Evolutionary conservation across 2,113 vertebrate species (phyloP).

Genomic region (Microcebus murinus): DNA sequence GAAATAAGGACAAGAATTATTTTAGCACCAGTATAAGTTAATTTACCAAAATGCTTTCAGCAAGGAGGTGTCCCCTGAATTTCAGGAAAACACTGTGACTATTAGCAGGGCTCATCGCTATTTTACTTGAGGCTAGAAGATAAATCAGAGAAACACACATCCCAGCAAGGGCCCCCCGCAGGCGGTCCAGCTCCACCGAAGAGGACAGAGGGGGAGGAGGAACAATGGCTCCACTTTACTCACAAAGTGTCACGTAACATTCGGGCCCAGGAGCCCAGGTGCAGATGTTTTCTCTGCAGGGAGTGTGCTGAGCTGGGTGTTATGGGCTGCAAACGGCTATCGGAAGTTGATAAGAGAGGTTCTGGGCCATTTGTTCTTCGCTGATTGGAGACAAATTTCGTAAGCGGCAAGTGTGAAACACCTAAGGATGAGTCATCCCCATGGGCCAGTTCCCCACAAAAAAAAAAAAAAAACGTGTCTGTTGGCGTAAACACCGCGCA

Average conservation of each 20-base stretch:
- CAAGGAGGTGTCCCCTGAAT: not conserved
- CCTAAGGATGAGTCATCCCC: conserved; percentile 40
- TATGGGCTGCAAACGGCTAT: conserved; percentile 50
- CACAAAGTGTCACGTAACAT: not conserved
- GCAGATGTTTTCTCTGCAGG: conserved; percentile 44
- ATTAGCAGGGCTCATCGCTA: not conserved
- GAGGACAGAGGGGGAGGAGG: not conserved
- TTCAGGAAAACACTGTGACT: not conserved
- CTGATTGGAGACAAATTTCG: conserved; percentile 19
- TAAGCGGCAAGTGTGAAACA: not conserved
- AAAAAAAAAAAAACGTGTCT: not conserved
- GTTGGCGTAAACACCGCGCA: accelerated
- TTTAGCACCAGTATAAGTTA: not conserved
- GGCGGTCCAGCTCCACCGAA: not conserved
- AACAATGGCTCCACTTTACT: not conserved
- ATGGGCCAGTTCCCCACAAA: not conserved
- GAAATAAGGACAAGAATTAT: not conserved
- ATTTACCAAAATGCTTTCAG: no score
- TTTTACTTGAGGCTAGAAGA: not conserved
- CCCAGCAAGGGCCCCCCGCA: not conserved
- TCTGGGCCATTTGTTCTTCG: not conserved
- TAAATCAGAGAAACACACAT: not conserved
- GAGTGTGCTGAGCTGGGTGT: not conserved
- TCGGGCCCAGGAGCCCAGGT: conserved; percentile 62
- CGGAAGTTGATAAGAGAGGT: conserved; percentile 52